Base-by-base conservation (phyloP, 2,797 vertebrate species). In the Pseudotriccus pelzelni region DNA sequence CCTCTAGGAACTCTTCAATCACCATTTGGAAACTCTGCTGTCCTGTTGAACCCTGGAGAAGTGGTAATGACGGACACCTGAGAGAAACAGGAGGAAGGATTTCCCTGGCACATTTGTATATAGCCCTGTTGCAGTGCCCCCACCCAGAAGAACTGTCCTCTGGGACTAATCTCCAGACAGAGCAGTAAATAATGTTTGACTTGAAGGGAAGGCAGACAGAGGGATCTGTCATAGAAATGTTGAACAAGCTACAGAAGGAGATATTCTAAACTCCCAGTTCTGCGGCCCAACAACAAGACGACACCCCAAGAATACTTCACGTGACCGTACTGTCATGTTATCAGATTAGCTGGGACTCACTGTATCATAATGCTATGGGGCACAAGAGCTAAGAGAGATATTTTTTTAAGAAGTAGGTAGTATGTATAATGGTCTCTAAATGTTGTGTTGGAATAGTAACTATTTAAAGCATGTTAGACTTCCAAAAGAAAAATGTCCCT, bases 401-500 rank as follows among this genome's bases (percentile, higher is more conserved):
- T 69, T 62, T 83, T 91, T 91, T 89, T 62, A 70, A 93, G 58
- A 72, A 50, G 62, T 34, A 69, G 41, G 63, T 76, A 89, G 44
- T 20, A 56, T 84, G 81, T 93, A 50, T 76, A 87, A 89, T 87
- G 49, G 60, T 68, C 41, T 91, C 56, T 44, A 93, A 89, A 78
- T 37, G 55, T 28, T 91, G 44, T 74, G 70, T 82, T 84, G 74
- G 87, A 96, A 93, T 50, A 96, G 44, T 63, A 95, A 90, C 79
- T 95, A 96, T 96, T 88, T 86, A 53, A 97, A 94, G 89, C 67
- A 93, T n/a, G 85, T 76, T 60, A 96, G 44, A 66, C 67, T 86
- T 95, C 39, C 69, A 78, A 37, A 81, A 92, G 85, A 94, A 96
- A 93, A 90, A 97, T 92, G 73, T 91, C 46, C 52, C 36, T 95